Conservation (phyloP, 1,140 invertebrate species). For the Anagrus nilaparvatae region DNA sequence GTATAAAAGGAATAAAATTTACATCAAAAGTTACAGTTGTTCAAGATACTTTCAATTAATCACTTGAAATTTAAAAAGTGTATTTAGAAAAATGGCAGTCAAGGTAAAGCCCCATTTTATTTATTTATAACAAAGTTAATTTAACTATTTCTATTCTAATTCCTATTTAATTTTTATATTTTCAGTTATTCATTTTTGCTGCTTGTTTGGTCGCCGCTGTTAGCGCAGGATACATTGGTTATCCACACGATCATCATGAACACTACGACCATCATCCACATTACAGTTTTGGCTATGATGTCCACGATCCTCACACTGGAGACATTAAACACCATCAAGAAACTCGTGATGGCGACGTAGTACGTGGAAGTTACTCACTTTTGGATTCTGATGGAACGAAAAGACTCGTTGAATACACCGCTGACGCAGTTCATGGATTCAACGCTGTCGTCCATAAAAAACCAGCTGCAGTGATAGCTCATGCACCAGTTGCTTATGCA, state of each 20-base stretch:
- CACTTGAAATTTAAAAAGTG: too few species aligned
- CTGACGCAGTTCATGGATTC: conserved; percentile 51
- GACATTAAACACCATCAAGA: conserved; percentile 45
- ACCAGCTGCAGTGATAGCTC: conserved; percentile 27
- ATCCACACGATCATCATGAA: conserved; percentile 25
- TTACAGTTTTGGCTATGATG: conserved; percentile 41
- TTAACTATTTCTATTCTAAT: too few species aligned
- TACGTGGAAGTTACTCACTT: conserved; percentile 43
- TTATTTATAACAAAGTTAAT: too few species aligned
- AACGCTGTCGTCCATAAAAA: conserved; percentile 53
- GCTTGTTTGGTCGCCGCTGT: conserved; percentile 23
- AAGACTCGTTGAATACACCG: conserved; percentile 49
- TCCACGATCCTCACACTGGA: conserved; percentile 41
- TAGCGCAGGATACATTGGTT: conserved; percentile 30
- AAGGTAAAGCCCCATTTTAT: too few species aligned
- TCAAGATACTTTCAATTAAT: too few species aligned
- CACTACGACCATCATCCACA: conserved; percentile 31
- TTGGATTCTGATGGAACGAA: conserved; percentile 47
- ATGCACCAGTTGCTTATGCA: conserved; percentile 11
- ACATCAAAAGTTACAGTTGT: too few species aligned
- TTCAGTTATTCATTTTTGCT: conserved; percentile 14
- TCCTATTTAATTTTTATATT: too few species aligned
- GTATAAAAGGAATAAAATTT: too few species aligned
- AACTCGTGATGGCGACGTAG: conserved; percentile 40
- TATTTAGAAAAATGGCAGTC: too few species aligned